Conservation (phyloP, 2,113 vertebrate genomes). For the rabbit (Oryctolagus cuniculus) region mOryCun1.1 NC_091433.1:190040001-190040500, state of each 20-base stretch:
- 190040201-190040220: background rate
- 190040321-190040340: background rate
- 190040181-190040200: background rate
- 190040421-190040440: background rate
- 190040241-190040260: background rate
- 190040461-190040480: background rate
- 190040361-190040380: background rate
- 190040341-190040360: background rate
- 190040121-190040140: background rate
- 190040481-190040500: background rate
- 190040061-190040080: background rate
- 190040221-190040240: background rate
- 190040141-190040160: background rate
- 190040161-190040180: accelerated
- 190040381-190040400: background rate
- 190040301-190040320: background rate
- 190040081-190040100: background rate
- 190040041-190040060: background rate
- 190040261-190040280: background rate
- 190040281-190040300: constrained; percentile 15
- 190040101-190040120: accelerated
- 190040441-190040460: background rate
- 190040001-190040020: no score
- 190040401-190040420: background rate
- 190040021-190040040: no score